phyloP scores from a whole-genome alignment of 2,888 invertebrate genomes.

The Scaptomyza polygonia region DNA sequence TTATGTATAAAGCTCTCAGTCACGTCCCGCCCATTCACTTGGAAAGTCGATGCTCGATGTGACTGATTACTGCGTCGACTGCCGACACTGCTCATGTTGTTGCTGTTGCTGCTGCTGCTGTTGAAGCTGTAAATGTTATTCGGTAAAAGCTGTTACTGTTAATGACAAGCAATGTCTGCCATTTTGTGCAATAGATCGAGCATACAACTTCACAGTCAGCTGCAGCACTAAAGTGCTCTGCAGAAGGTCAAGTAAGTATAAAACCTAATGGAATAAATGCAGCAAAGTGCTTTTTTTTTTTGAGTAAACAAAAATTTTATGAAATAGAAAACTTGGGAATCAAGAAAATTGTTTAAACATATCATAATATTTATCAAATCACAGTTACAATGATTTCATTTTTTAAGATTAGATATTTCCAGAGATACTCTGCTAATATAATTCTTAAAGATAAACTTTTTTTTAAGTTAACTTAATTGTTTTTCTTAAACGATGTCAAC shows the following conservation, averaged over 20 bases:
- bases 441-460: too few relatives aligned
- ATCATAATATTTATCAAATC: too few relatives aligned
- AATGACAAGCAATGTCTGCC: constrained; percentile 76
- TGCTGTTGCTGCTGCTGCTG: constrained; percentile 27
- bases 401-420: too few relatives aligned
- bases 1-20: constrained; percentile 56
- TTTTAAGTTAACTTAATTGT: too few relatives aligned
- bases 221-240: constrained; percentile 10
- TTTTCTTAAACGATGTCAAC: background rate
- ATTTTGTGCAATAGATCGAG: constrained; percentile 62
- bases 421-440: too few relatives aligned
- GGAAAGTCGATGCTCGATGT: constrained; percentile 79
- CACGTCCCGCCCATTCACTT: constrained; percentile 79
- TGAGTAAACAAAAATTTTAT: background rate
- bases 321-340: too few relatives aligned
- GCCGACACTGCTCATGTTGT: constrained; percentile 31
- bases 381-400: too few relatives aligned
- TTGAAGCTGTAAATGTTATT: constrained; percentile 16
- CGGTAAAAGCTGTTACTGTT: constrained; percentile 57
- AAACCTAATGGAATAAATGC: background rate
- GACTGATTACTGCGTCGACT: constrained; percentile 73
- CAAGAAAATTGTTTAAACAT: too few relatives aligned
- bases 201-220: constrained; percentile 12
- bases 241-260: constrained; percentile 46
- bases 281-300: background rate